These are phyloP conservation scores for Harpegnathos saltator DNA, from an alignment of 1,140 invertebrate genomes.

Conservation along the genomic window DNA sequence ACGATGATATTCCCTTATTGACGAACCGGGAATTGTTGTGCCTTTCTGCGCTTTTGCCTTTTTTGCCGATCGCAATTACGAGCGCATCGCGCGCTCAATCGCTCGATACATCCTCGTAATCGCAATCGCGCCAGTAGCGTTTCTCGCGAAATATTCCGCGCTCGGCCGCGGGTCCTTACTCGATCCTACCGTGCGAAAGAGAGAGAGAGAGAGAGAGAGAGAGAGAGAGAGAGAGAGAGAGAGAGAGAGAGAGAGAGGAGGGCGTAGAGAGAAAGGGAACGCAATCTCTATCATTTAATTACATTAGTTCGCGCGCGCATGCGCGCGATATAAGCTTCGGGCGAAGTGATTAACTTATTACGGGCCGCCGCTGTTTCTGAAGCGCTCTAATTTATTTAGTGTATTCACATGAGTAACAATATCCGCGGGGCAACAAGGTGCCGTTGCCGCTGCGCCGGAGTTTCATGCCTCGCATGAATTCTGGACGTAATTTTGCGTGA, in stretches of 20 bases:
- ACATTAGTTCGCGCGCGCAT: conserved; percentile 57
- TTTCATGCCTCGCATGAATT: conserved; percentile 51
- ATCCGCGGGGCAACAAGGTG: conserved; percentile 64
- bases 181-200: not conserved
- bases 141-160: not conserved
- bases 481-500: conserved; percentile 71
- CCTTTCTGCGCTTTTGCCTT: conserved; percentile 49
- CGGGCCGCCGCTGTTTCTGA: conserved; percentile 70
- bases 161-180: conserved; percentile 11
- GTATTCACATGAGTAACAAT: conserved; percentile 74
- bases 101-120: conserved; percentile 20
- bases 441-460: not conserved
- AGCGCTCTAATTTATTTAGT: conserved; percentile 75
- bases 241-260: not conserved
- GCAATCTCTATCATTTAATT: conserved; percentile 65
- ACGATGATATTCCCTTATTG: conserved; percentile 63
- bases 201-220: not conserved
- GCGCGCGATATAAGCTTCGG: conserved; percentile 57
- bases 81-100: conserved; percentile 10
- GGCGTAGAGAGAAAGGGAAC: conserved; percentile 3
- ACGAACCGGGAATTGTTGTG: conserved; percentile 44
- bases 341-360: conserved; percentile 72
- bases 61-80: conserved; percentile 32
- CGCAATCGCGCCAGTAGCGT: not conserved
- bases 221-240: not conserved